Evolutionary conservation across 2,888 invertebrate genomes (phyloP).

Genomic region (Ormyrus labotus): DNA sequence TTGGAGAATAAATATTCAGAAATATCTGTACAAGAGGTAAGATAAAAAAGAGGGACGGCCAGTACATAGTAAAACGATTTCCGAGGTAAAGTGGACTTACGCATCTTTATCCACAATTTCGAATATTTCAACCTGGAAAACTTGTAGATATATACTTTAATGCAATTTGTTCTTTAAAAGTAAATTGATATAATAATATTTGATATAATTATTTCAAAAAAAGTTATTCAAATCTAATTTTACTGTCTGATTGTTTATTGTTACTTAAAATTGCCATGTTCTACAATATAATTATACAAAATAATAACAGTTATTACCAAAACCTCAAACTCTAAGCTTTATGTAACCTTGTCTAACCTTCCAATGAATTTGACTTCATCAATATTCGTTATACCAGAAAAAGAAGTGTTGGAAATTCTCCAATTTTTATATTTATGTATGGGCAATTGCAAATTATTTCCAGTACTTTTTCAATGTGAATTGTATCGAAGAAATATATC

Average conservation of each 20-base stretch:
- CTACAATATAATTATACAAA: neutral
- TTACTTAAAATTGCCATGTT: neutral
- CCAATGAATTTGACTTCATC: neutral
- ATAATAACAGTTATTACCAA: neutral
- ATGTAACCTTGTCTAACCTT: slow-evolving; percentile 6
- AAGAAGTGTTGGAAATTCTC: neutral
- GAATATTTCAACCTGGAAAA: slow-evolving; percentile 53
- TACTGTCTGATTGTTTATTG: neutral
- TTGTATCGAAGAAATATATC: too few relatives aligned
- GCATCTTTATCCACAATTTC: slow-evolving; percentile 43
- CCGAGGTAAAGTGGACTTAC: slow-evolving; percentile 47
- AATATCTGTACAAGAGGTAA: slow-evolving; percentile 19
- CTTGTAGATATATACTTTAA: slow-evolving; percentile 43
- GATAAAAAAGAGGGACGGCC: neutral
- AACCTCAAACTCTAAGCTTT: neutral
- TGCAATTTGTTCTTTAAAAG: slow-evolving; percentile 3
- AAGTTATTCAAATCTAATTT: neutral
- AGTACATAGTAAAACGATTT: slow-evolving; percentile 7
- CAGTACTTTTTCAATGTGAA: neutral
- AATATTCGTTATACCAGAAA: slow-evolving; percentile 3
- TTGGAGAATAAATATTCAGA: neutral
- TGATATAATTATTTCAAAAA: neutral
- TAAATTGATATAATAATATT: neutral
- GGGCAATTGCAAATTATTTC: neutral
- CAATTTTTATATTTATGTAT: neutral